Base-by-base conservation (phyloP, 2,797 vertebrate genomes). In the Sebastes minor region DNA sequence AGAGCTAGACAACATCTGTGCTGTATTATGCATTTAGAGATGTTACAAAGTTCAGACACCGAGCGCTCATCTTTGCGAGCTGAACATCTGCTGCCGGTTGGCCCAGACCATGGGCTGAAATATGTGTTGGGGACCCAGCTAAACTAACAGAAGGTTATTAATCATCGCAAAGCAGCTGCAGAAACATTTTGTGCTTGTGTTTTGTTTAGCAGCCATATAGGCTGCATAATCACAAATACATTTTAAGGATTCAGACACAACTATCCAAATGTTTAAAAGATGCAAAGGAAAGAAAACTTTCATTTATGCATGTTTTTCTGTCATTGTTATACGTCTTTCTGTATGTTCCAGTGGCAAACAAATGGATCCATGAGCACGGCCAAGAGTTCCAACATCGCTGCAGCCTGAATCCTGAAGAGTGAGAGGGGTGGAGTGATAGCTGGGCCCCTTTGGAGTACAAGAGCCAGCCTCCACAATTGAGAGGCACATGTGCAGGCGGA, bases 321-420 rank as follows among this genome's bases (percentile, higher is more conserved):
- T 52, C 4, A 61, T 11, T 30, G 8, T 8, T 3, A 55, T 74
- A 2, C 1, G 12, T 78, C 1, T 78, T 22, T 83, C 11, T 88
- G 30, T 76, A 64, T 86, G 9, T 94, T 94, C 18, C 92, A 99
- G 98, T 98, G 94, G 98, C 97, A 2, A 99, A 99, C 91, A 99
- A 99, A 75, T 99, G 98, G 98, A 96, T 99, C 84, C 98, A 99
- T 0, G 98, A 99, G 72, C 86, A 97, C 0, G 98, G 98, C 25
- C 98, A 99, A 93, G 98, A 99, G 87, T 99, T 99, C 83, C 95
- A 94, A 28, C 94, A 95, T 57, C 97, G 93, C 11, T 99, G 98
- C 89, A 90, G 96, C 71, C 65, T 93, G 10, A 80, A 95, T 67
- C 96, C 96, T 0, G 89, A 89, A 8, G 97, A 97, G 79, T 99